phyloP scores from a whole-genome alignment of 2,113 vertebrate species.

The Solea solea region DNA sequence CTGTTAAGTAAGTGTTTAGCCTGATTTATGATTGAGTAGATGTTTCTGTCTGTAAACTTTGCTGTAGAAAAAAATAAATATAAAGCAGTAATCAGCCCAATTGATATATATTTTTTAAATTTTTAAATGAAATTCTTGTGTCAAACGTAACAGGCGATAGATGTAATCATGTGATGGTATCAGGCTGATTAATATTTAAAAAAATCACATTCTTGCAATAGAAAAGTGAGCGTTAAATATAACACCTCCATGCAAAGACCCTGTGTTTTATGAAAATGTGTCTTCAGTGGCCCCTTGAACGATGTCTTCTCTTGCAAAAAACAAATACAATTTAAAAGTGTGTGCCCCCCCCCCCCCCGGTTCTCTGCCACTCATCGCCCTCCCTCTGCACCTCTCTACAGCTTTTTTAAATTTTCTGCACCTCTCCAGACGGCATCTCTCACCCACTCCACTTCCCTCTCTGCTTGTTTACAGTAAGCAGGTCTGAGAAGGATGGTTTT shows the following conservation, averaged over 20 bases:
- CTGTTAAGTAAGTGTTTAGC: background rate
- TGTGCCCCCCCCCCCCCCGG: background rate
- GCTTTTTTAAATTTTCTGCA: constrained; percentile 62
- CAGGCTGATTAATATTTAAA: background rate
- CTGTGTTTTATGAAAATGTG: background rate
- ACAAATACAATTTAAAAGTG: constrained; percentile 2
- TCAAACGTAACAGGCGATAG: no score
- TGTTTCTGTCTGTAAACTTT: no score
- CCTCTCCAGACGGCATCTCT: constrained; percentile 71
- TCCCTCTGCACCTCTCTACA: constrained; percentile 2
- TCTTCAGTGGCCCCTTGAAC: background rate
- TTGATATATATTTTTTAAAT: no score
- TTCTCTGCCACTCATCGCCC: constrained; percentile 3
- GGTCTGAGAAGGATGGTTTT: constrained; percentile 71
- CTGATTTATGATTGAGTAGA: background rate
- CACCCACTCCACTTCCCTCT: constrained; percentile 65
- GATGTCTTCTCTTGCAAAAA: background rate
- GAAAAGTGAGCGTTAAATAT: background rate
- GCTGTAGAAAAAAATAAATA: no score
- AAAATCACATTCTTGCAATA: no score
- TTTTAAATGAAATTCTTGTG: no score
- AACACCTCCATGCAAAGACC: background rate
- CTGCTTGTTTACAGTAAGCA: constrained; percentile 82
- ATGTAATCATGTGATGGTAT: no score
- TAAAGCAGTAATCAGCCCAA: no score